Base-by-base conservation (phyloP, 2,113 vertebrate genomes). In the Oxyura jamaicensis region DNA sequence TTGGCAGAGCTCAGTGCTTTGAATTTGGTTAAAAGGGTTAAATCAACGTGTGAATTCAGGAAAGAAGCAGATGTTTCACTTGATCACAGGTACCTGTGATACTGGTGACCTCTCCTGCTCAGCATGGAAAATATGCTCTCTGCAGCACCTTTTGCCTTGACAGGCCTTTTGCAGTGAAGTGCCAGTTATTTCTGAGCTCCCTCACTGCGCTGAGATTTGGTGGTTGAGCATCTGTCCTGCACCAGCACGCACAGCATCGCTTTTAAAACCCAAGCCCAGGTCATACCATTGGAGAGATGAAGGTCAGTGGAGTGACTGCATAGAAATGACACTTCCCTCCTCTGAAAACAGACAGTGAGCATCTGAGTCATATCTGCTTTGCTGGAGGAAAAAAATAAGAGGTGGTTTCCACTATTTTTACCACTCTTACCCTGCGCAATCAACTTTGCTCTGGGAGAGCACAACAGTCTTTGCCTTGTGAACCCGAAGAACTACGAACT, bases 281-380 rank as follows among this genome's bases (percentile, higher is more conserved):
- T 62, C 26, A 12, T 0, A 0, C 48, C 0, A 0, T 13, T 50
- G 58, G 23, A 68, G 52, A 75, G 86, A 11, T 53, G 76, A 71
- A 75, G 80, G 77, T 79, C 89, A 82, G 62, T 4, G 3, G 46
- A 10, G 25, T 53, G 35, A 14, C 29, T 44, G 15, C 41, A 58
- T 13, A 41, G 42, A 72, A 73, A 75, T 21, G 58, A 66, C 21
- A 58, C 81, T 53, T 84, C 23, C 52, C 26, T 50, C 53, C 50
- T 62, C 81, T 83, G 74, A n/a, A 52, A 86, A 68, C 62, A 58
- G 60, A 21, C 63, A 75, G 6, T 3, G 1, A 50, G 65, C 46
- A 41, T 53, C 76, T 72, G 77, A 85, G 53, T 73, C 39, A 36
- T 22, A 28, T 73, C 75, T 68, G 48, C 29, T 68, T 22, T 83